These are phyloP conservation scores for Meles meles DNA, from an alignment of 2,113 vertebrate genomes.

Conservation along the genomic window DNA sequence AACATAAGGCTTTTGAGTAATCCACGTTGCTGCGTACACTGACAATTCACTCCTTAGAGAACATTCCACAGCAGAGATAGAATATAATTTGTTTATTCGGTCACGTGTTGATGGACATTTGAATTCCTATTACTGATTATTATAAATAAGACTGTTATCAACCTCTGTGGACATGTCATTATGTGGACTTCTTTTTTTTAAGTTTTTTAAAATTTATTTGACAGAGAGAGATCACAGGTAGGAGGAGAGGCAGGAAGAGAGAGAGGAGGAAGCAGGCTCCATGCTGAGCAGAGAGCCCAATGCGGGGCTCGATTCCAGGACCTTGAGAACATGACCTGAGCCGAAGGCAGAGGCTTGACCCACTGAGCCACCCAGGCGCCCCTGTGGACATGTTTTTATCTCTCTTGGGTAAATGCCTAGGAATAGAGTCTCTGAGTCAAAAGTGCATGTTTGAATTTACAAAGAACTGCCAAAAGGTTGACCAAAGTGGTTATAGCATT, in stretches of 20 bases:
- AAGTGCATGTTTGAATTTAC: neutral
- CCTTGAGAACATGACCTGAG: too few species aligned
- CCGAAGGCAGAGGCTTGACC: too few species aligned
- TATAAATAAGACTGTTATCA: neutral
- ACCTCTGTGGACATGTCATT: neutral
- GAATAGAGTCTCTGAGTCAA: neutral
- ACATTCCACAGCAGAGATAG: neutral
- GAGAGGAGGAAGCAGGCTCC: too few species aligned
- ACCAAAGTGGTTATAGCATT: neutral
- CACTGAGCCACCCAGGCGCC: too few species aligned
- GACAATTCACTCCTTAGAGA: neutral
- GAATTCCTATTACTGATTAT: neutral
- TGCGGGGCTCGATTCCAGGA: too few species aligned
- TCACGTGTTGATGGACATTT: neutral
- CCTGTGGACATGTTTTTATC: neutral
- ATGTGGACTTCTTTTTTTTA: neutral
- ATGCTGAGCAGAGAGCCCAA: too few species aligned
- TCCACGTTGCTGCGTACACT: neutral
- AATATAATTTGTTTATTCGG: constrained; percentile 1
- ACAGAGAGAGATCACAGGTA: too few species aligned
- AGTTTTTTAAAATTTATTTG: too few species aligned
- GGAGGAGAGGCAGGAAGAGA: too few species aligned
- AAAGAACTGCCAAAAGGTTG: neutral
- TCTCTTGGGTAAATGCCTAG: neutral
- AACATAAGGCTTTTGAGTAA: neutral